Evolutionary conservation across 2,888 invertebrate genomes (phyloP), one percentile per base, ranked within the genome.

Genomic region (Mythimna loreyi): DNA sequence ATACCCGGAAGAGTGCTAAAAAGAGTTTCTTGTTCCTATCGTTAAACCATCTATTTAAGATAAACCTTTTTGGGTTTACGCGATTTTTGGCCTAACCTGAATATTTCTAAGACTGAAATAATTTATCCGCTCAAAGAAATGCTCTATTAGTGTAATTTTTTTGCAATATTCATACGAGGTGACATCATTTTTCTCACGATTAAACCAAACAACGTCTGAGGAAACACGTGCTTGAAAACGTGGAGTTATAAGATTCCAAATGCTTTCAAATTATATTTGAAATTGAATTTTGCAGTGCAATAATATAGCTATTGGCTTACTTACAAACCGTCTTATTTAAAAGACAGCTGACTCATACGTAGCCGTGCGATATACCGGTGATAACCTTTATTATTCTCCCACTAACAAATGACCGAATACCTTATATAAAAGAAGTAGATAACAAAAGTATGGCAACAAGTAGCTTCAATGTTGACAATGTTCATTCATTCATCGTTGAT

Each of bases 401-500:
- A 61, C 52, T 50, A 30, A 40, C 56, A 56, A 36, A 62, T 81
- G 67, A 81, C 61, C 63, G 58, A 78, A 78, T 59, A 70, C 21
- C 40, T 50, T 50, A 61, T 21, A 63, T 68, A 78, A 67, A 78
- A 73, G 63, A 63, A 57, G 58, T 30, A 36, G 55, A 63, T 53
- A 70, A 70, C 56, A 67, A 69, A 69, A 62, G 58, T 72, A 67
- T 74, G 65, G 56, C 68, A 57, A 68, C 50, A 57, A 66, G 67
- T 58, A 66, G 45, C 68, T 58, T 75, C 56, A 52, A 81, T 72
- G 80, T 85, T 85, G 82, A 82, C 85, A 82, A 83, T 79, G 72
- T 83, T 81, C 86, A 83, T 85, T 85, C 89, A 87, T 84, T 82
- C 82, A 80, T 85, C 72, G 80, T 80, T 74, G 60, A 71, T 82